Evolutionary conservation across 2,797 vertebrate genomes (phyloP), one percentile per base, ranked within the genome.

Genomic region (Enteromius fasciolatus): DNA sequence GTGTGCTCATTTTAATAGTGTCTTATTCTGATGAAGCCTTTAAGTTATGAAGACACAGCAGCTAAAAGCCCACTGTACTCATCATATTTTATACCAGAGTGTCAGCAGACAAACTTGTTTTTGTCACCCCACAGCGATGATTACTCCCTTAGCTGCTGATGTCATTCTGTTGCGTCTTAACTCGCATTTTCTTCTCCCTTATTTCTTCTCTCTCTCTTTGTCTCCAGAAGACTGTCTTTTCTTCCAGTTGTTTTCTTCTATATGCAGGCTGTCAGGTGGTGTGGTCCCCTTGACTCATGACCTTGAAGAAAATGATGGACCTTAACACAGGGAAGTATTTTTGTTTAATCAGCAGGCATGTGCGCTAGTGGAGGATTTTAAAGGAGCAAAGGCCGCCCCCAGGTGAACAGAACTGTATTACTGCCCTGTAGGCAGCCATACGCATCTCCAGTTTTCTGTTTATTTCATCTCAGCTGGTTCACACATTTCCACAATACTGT

Each of bases 201-300:
- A 77, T 77, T 77, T 83, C 23, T 28, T 83, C 23, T 64, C 68
- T 57, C 5, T 28, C 50, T 76, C 79, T 63, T 46, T 54, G 39
- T 66, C 59, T 67, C 74, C 28, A 48, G 14, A 39, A 76, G 28
- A 57, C 50, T 48, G 33, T 46, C 3, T 20, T 57, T 59, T 54
- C 5, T 52, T 14, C 36, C 74, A 15, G 39, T 87, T 59, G 72
- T 78, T 82, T 48, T 78, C 44, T 66, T 76, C 59, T 82, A 88
- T 86, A 85, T 87, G 84, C 77, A 69, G 54, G 70, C 44, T 83
- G 78, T 82, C 85, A 79, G 78, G 77, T 31, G 80, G n/a, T 1
- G 61, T 61, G 78, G 54, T 87, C 89, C 87, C 89, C 89, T 87
- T 89, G 91, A 90, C 88, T 89, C 64, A 25, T 46, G 87, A 86